Conservation (phyloP, 2,113 vertebrate species). For the Tetraodon nigroviridis region DNA sequence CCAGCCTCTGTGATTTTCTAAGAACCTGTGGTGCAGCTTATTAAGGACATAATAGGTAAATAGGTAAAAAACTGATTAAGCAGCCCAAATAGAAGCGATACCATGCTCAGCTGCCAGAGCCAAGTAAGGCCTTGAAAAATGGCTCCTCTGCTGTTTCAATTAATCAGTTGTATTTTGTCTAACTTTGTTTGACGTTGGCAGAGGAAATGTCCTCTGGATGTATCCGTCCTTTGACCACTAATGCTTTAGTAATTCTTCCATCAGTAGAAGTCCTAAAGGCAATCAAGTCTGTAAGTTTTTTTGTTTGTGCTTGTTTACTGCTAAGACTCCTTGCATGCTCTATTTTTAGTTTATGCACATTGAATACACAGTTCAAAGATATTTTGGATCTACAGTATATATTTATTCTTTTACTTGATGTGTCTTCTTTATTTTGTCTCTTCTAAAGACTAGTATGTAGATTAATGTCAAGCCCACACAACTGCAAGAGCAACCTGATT, state of each 20-base stretch:
- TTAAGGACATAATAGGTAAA: conserved; percentile 76
- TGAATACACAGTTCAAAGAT: conserved; percentile 7
- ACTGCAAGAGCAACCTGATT: conserved; percentile 89
- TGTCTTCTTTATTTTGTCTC: conserved; percentile 9
- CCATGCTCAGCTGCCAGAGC: conserved; percentile 71
- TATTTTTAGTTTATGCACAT: conserved; percentile 18
- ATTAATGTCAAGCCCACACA: conserved; percentile 82
- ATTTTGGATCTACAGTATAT: not conserved
- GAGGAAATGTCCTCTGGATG: conserved; percentile 76
- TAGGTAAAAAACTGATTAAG: conserved; percentile 75
- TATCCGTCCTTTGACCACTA: conserved; percentile 77
- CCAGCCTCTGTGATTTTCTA: conserved; percentile 66
- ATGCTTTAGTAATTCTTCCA: conserved; percentile 75
- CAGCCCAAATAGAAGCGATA: conserved; percentile 71
- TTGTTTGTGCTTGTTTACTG: conserved; percentile 11
- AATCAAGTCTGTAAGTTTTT: conserved; percentile 52
- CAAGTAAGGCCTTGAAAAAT: conserved; percentile 77
- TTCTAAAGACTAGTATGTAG: conserved; percentile 23
- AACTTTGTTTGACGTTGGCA: conserved; percentile 82
- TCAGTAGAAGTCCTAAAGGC: conserved; percentile 62
- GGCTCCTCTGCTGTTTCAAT: conserved; percentile 76
- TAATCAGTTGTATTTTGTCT: conserved; percentile 80
- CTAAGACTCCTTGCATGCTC: not conserved
- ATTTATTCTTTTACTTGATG: conserved; percentile 20
- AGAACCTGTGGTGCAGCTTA: conserved; percentile 71